Evolutionary conservation across 2,797 vertebrate genomes (phyloP), one percentile per base, ranked within the genome.

Genomic region (Tamandua tetradactyla): DNA sequence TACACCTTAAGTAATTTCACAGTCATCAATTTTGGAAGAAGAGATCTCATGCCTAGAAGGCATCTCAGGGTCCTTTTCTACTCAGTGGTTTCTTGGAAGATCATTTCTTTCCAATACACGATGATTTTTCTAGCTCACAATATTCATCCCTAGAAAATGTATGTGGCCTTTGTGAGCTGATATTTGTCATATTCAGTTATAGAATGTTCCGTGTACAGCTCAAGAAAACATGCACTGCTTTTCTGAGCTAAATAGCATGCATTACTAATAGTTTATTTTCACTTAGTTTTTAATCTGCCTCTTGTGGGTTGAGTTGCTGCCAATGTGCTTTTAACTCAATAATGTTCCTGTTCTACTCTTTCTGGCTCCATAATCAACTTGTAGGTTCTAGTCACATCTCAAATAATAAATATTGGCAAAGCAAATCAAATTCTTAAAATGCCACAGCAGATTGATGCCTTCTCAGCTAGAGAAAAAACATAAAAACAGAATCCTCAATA

Each of bases 361-460:
- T 49, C 74, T 92, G 93, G 93, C 89, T 96, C 82, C 68, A 64
- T 87, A 88, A 94, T 92, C 92, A 82, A 68, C 93, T 88, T 95
- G 86, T 76, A 89, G 72, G 42, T 94, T 95, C 82, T 85, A 95
- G 94, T 75, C 25, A 13, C 75, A 94, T 94, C 88, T 90, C 90
- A 64, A 92, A 93, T 88, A 95, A 94, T 88, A 95, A 94, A 94
- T 97, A 96, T 89, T 96, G 96, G 96, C 96, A 93, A 92, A 94
- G 81, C 87, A 80, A 92, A 75, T 57, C 18, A 72, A 59, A 91
- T 92, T 66, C 69, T 93, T 90, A 75, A 96, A 97, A 93, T 87
- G 80, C 59, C 74, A 89, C 35, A 30, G 82, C 59, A 93, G 78
- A 88, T 47, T 94, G 78, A 96, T 90, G 75, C 27, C 47, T 47